phyloP scores from a whole-genome alignment of 2,113 vertebrate species.

The Eurystomus gularis region DNA sequence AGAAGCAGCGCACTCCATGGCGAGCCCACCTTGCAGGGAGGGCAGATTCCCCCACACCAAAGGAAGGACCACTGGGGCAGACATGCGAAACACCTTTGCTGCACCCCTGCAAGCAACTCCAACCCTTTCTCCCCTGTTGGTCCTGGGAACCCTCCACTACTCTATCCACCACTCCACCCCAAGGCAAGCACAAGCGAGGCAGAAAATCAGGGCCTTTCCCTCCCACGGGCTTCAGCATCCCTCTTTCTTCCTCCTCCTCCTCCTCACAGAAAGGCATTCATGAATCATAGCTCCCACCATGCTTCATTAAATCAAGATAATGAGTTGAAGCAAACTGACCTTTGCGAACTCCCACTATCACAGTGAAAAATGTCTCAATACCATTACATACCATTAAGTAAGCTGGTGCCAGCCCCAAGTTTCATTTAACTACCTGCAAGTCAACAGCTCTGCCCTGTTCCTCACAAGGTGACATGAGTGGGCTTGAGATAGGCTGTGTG shows the following conservation, averaged over 20 bases:
- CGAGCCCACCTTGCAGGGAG: background rate
- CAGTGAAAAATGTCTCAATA: background rate
- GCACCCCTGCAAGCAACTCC: background rate
- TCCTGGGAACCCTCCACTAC: background rate
- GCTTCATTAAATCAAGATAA: background rate
- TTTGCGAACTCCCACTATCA: background rate
- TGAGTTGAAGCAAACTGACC: background rate
- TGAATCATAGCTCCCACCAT: background rate
- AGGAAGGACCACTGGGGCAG: background rate
- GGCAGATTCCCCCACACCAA: background rate
- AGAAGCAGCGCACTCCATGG: rapidly evolving
- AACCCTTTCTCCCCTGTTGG: background rate
- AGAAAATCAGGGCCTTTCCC: background rate
- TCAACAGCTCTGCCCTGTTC: background rate
- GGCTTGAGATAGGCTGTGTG: background rate
- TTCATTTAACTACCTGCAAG: background rate
- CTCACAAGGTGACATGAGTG: background rate
- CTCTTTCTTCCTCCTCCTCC: background rate
- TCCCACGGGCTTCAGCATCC: background rate
- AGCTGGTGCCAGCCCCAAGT: background rate
- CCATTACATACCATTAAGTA: background rate
- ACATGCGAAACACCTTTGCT: background rate
- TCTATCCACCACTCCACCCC: background rate
- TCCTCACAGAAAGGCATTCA: background rate
- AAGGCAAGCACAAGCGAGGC: background rate